These are phyloP conservation scores for Adelges cooleyi DNA, from an alignment of 1,140 invertebrate genomes.

Conservation along the genomic window DNA sequence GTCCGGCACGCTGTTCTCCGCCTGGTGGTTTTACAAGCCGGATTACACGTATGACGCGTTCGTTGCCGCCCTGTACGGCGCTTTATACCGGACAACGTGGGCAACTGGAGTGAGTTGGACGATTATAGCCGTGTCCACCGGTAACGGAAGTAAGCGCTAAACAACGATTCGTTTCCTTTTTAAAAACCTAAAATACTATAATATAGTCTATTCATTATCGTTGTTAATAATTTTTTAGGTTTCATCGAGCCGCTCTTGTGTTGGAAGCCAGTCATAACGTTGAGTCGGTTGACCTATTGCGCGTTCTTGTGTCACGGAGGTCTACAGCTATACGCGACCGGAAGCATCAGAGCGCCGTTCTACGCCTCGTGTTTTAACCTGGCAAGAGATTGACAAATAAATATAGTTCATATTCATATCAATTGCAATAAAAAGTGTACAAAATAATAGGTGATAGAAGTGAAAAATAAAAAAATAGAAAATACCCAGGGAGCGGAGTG, in stretches of 20 bases:
- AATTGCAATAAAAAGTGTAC: too few species aligned
- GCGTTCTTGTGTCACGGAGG: slow-evolving; percentile 59
- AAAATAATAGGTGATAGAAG: too few species aligned
- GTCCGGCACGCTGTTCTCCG: slow-evolving; percentile 46
- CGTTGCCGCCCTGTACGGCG: slow-evolving; percentile 52
- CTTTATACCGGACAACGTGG: slow-evolving; percentile 53
- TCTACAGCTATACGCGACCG: slow-evolving; percentile 48
- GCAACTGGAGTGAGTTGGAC: slow-evolving; percentile 55
- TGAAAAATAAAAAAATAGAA: too few species aligned
- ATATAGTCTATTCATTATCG: too few species aligned
- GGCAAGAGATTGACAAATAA: too few species aligned
- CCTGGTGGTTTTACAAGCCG: slow-evolving; percentile 46
- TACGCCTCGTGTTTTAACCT: background rate
- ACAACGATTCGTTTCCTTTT: too few species aligned
- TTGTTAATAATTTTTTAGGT: slow-evolving; percentile 41
- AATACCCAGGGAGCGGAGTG: too few species aligned
- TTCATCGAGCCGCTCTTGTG: slow-evolving; percentile 48
- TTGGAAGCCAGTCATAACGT: slow-evolving; percentile 50
- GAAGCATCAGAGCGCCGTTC: slow-evolving; percentile 43
- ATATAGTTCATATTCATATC: too few species aligned
- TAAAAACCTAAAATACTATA: too few species aligned
- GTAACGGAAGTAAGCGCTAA: slow-evolving; percentile 53
- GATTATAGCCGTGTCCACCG: slow-evolving; percentile 55
- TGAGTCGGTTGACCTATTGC: slow-evolving; percentile 56
- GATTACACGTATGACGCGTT: slow-evolving; percentile 45